These are phyloP conservation scores for Herpetotheres cachinnans DNA, from an alignment of 2,113 vertebrate genomes.

Conservation along the genomic window DNA sequence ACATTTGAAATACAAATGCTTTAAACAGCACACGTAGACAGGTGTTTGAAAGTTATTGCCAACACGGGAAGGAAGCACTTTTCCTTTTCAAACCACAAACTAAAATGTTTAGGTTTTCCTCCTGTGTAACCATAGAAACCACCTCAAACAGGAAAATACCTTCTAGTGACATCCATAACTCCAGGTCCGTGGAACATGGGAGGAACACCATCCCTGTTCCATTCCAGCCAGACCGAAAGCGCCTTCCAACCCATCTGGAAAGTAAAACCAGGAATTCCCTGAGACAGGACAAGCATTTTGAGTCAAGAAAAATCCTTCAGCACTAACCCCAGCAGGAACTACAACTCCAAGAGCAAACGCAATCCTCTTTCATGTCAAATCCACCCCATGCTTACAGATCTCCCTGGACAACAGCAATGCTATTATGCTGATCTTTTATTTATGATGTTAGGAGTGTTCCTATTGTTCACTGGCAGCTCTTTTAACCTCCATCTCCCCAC, in stretches of 20 bases:
- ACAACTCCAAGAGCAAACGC: neutral
- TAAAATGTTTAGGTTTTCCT: neutral
- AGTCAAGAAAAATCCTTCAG: neutral
- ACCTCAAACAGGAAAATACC: neutral
- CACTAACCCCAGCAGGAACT: neutral
- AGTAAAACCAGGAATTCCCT: neutral
- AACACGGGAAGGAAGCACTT: neutral
- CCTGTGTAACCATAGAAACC: neutral
- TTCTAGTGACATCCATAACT: neutral
- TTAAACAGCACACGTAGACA: neutral
- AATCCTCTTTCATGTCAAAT: neutral
- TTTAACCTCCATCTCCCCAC: neutral
- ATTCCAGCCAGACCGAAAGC: neutral
- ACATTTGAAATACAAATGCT: neutral
- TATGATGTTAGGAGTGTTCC: neutral
- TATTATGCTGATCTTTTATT: neutral
- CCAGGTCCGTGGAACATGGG: neutral
- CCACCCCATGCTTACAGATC: neutral
- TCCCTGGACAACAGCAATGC: neutral
- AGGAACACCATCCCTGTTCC: neutral
- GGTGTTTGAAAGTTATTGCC: neutral
- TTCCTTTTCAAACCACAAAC: neutral
- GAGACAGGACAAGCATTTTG: neutral
- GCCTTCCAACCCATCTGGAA: neutral
- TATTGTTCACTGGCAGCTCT: neutral